Base-by-base conservation (phyloP, 2,888 invertebrate genomes). In the Phaedon cochleariae region DNA sequence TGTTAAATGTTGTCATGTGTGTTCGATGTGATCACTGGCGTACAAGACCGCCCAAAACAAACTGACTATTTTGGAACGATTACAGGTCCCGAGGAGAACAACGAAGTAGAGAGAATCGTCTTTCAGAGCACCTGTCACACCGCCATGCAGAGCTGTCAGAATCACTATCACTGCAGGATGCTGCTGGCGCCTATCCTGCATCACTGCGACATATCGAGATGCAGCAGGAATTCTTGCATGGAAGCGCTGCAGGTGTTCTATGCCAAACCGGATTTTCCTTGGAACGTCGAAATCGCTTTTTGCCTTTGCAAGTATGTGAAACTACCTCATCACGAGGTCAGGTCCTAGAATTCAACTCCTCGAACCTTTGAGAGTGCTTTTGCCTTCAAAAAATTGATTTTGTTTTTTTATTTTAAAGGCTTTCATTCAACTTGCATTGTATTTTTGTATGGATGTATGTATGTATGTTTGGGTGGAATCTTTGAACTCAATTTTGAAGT, bases 271-370 rank as follows among this genome's bases (percentile, higher is more conserved):
- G 90, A 90, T 62, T 90, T 92, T 73, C 90, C 90, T 74, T 92
- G 94, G 89, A 94, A 93, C 80, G 88, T 94, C 71, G 95, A 95
- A 84, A 92, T 95, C 76, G 96, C 95, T 74, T 95, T 95, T 85
- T 96, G 96, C 82, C 87, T 95, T 67, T 96, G 96, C 94, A 95
- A 92, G 95, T 69, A 37, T 37, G 69, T 69, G 46, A n/a, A n/a
- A n/a, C n/a, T n/a, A n/a, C n/a, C n/a, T n/a, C n/a, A n/a, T n/a
- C n/a, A n/a, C n/a, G n/a, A n/a, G n/a, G n/a, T n/a, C n/a, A n/a
- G n/a, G n/a, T n/a, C n/a, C n/a, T n/a, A n/a, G n/a, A n/a, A n/a
- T n/a, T n/a, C n/a, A n/a, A n/a, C n/a, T n/a, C n/a, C n/a, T n/a
- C n/a, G n/a, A n/a, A n/a, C n/a, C n/a, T n/a, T n/a, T n/a, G n/a